phyloP scores from a whole-genome alignment of 2,797 vertebrate genomes.

The Rhabdomys pumilio region DNA sequence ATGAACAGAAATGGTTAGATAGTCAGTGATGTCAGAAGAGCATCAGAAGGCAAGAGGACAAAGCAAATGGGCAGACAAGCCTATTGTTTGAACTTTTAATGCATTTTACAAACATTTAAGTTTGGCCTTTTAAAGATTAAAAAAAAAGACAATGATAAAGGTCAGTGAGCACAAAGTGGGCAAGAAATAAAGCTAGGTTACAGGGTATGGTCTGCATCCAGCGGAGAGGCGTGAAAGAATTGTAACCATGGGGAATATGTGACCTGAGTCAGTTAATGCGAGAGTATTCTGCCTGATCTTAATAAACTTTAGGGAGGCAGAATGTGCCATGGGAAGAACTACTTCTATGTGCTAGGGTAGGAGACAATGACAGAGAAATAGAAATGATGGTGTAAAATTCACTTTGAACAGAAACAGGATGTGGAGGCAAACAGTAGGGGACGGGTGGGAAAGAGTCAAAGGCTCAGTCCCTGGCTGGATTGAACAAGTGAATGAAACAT shows the following conservation, averaged over 20 bases:
- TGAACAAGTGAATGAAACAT: not conserved
- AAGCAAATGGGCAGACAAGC: not conserved
- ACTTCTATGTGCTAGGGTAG: not conserved
- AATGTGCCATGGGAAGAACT: not conserved
- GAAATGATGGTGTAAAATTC: not conserved
- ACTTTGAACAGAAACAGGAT: not conserved
- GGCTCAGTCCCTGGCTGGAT: rapidly evolving
- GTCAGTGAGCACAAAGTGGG: not conserved
- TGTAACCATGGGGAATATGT: not conserved
- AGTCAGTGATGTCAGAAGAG: not conserved
- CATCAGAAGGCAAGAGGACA: not conserved
- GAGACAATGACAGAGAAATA: not conserved
- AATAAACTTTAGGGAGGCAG: not conserved
- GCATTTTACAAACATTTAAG: not conserved
- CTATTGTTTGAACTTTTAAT: not conserved
- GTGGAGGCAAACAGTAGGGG: not conserved
- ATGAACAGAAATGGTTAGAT: not conserved
- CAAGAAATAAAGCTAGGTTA: not conserved
- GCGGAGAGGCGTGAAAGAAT: not conserved
- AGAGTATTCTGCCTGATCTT: not conserved
- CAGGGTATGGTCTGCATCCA: not conserved
- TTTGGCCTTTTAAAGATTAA: not conserved
- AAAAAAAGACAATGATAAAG: not conserved
- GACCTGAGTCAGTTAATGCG: not conserved
- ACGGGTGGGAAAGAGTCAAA: not conserved